Conservation (phyloP, 2,888 invertebrate species). For the Bursaphelenchus okinawaensis region DNA sequence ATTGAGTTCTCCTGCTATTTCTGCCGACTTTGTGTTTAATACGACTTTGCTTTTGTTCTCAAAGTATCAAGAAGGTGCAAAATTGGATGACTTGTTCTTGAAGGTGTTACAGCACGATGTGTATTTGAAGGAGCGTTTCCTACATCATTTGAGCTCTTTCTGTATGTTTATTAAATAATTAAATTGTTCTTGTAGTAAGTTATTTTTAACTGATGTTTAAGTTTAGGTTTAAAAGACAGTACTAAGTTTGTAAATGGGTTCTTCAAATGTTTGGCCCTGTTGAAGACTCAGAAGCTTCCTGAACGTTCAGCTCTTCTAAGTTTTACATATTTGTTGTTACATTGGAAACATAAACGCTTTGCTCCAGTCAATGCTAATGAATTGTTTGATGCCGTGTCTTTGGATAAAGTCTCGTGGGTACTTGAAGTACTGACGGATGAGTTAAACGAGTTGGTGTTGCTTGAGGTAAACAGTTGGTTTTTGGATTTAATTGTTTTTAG, state of each 20-base stretch:
- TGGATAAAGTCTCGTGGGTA: neutral
- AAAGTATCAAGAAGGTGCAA: neutral
- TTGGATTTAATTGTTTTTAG: neutral
- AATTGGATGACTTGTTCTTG: neutral
- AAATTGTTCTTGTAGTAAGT: too few species aligned
- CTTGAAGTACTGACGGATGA: neutral
- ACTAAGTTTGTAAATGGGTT: neutral
- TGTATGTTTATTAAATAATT: neutral
- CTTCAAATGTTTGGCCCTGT: neutral
- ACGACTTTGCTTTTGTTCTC: constrained; percentile 2
- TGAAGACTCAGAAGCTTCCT: neutral
- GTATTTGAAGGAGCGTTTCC: constrained; percentile 9
- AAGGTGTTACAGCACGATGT: neutral
- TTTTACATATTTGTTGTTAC: neutral
- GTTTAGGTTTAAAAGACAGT: neutral
- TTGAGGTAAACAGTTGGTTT: neutral
- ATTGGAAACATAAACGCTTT: neutral
- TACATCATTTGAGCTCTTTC: neutral
- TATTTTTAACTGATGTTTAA: too few species aligned
- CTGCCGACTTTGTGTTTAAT: constrained; percentile 5
- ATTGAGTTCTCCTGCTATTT: neutral
- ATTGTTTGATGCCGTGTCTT: neutral
- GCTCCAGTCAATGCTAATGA: neutral
- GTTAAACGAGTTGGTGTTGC: neutral
- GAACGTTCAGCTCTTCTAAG: neutral